Conservation (phyloP, 2,888 invertebrate species). For the Magallana nippona region DNA sequence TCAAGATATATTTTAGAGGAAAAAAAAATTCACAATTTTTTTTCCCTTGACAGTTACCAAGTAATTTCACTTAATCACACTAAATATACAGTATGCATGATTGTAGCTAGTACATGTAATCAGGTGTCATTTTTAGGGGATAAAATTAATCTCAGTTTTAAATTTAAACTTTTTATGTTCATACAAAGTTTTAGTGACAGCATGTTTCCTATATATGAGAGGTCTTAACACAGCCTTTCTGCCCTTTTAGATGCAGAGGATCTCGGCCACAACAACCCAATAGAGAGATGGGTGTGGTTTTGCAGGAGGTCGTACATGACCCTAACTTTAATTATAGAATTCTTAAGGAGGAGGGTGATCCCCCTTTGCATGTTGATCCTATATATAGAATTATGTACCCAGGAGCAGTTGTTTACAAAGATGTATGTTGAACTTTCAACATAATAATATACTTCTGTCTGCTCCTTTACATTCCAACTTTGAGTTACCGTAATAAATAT, state of each 20-base stretch:
- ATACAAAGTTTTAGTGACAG: neutral
- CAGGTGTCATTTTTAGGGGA: neutral
- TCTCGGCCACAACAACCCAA: conserved; percentile 31
- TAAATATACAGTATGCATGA: no score
- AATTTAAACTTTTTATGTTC: neutral
- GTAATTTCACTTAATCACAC: no score
- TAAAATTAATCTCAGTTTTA: neutral
- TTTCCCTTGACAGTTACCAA: no score
- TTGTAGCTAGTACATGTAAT: neutral
- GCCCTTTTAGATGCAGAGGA: conserved; percentile 46
- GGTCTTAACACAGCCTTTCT: conserved; percentile 2
- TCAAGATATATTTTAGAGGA: no score
- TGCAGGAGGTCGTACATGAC: conserved; percentile 72
- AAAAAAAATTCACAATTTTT: no score
- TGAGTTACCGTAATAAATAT: neutral
- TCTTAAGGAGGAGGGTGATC: conserved; percentile 56
- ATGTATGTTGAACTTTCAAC: conserved; percentile 41
- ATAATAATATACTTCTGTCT: neutral
- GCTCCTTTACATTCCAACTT: neutral
- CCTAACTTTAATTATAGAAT: conserved; percentile 72
- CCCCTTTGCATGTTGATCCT: conserved; percentile 69
- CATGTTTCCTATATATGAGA: conserved; percentile 7
- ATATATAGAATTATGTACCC: conserved; percentile 74
- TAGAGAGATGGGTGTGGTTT: conserved; percentile 66
- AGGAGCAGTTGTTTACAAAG: conserved; percentile 45